Evolutionary conservation across 2,113 vertebrate species (phyloP).

Genomic region (Sterna hirundo): DNA sequence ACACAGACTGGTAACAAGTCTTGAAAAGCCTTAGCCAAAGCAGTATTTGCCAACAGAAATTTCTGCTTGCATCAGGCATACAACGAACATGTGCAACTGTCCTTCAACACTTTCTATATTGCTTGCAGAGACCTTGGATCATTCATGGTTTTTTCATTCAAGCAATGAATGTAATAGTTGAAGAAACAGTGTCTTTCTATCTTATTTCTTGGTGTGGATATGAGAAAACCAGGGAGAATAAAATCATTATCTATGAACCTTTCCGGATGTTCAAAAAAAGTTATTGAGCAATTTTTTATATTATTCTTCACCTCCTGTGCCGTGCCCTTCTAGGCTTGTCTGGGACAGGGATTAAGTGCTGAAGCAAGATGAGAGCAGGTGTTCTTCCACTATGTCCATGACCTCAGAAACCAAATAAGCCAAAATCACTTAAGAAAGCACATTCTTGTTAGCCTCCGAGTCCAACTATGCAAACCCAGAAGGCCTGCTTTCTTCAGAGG

Average conservation of each 20-base stretch:
- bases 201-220: background rate
- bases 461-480: background rate
- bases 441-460: background rate
- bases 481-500: background rate
- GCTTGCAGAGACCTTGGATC: background rate
- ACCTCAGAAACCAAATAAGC: constrained; percentile 25
- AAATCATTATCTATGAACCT: background rate
- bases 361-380: constrained; percentile 41
- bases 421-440: constrained; percentile 36
- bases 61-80: background rate
- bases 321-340: background rate
- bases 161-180: background rate
- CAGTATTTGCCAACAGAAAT: background rate
- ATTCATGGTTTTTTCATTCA: background rate
- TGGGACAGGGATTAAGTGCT: constrained; percentile 38
- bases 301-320: constrained; percentile 5
- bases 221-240: constrained; percentile 1
- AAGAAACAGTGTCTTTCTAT: background rate
- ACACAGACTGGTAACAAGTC: background rate
- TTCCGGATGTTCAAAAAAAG: background rate
- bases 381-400: constrained; percentile 7
- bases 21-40: background rate
- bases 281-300: background rate
- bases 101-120: background rate
- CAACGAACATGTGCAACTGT: background rate